phyloP scores from a whole-genome alignment of 1,140 invertebrate species.

The Penaeus vannamei region DNA sequence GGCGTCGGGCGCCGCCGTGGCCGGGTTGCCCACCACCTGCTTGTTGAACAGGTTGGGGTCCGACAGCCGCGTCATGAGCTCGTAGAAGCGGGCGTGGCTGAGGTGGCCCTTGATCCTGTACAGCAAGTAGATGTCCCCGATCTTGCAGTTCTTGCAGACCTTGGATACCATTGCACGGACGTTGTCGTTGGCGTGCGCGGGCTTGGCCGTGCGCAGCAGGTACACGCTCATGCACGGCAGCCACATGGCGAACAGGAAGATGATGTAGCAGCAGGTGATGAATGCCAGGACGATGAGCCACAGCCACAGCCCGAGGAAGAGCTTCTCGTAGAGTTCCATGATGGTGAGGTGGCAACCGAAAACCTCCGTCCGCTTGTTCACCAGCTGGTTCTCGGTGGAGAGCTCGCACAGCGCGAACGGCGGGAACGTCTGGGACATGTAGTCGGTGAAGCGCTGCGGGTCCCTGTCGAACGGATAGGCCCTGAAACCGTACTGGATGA shows the following conservation, averaged over 20 bases:
- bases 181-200: slow-evolving; percentile 40
- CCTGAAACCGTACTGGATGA: slow-evolving; percentile 54
- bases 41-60: slow-evolving; percentile 45
- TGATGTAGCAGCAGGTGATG: slow-evolving; percentile 57
- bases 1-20: not conserved
- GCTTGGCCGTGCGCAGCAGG: slow-evolving; percentile 54
- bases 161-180: slow-evolving; percentile 27
- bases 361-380: slow-evolving; percentile 59
- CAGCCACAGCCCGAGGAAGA: slow-evolving; percentile 64
- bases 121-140: slow-evolving; percentile 58
- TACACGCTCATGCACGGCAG: slow-evolving; percentile 44
- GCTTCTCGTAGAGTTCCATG: slow-evolving; percentile 67
- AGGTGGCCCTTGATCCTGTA: slow-evolving; percentile 56
- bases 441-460: slow-evolving; percentile 56
- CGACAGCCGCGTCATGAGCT: slow-evolving; percentile 49
- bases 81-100: slow-evolving; percentile 59
- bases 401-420: slow-evolving; percentile 65
- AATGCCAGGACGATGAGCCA: slow-evolving; percentile 63
- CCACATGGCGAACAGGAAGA: slow-evolving; percentile 62
- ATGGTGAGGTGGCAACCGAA: slow-evolving; percentile 67
- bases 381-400: slow-evolving; percentile 51
- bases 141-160: slow-evolving; percentile 57
- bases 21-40: not conserved
- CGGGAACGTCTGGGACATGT: slow-evolving; percentile 66
- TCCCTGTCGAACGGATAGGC: slow-evolving; percentile 63